Conservation (phyloP, 2,888 invertebrate genomes). For the Aspidapion aeneum region DNA sequence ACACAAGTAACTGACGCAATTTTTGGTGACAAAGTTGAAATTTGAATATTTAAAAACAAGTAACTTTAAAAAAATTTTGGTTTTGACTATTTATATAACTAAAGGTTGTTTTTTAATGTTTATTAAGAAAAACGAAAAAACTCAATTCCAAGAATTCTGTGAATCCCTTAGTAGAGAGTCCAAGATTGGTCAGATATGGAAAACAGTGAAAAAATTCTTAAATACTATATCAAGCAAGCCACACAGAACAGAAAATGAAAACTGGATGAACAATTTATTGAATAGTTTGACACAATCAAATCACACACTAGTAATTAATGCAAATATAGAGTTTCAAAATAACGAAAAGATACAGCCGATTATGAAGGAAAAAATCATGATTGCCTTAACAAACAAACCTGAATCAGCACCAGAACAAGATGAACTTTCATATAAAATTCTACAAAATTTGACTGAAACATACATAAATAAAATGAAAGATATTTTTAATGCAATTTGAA, state of each 20-base stretch:
- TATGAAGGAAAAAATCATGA: background rate
- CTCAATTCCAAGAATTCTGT: background rate
- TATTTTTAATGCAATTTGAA: background rate
- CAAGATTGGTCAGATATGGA: background rate
- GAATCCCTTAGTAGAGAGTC: background rate
- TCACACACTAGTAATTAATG: background rate
- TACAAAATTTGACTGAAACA: background rate
- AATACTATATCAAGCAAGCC: background rate
- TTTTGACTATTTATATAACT: too few relatives aligned
- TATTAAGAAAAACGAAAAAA: constrained; percentile 1
- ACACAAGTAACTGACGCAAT: too few relatives aligned
- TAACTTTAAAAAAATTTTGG: too few relatives aligned
- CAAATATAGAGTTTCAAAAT: background rate
- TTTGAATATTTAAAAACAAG: too few relatives aligned
- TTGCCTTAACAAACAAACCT: constrained; percentile 2
- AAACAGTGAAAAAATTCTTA: background rate
- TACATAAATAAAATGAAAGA: background rate
- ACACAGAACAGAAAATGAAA: background rate
- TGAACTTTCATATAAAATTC: background rate
- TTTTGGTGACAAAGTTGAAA: too few relatives aligned
- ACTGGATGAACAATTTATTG: background rate
- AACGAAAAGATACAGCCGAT: background rate
- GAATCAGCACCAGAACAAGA: constrained; percentile 2
- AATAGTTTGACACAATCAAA: background rate
- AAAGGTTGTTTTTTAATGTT: too few relatives aligned